Conservation (phyloP, 1,140 invertebrate genomes). For the Listronotus oregonensis region DNA sequence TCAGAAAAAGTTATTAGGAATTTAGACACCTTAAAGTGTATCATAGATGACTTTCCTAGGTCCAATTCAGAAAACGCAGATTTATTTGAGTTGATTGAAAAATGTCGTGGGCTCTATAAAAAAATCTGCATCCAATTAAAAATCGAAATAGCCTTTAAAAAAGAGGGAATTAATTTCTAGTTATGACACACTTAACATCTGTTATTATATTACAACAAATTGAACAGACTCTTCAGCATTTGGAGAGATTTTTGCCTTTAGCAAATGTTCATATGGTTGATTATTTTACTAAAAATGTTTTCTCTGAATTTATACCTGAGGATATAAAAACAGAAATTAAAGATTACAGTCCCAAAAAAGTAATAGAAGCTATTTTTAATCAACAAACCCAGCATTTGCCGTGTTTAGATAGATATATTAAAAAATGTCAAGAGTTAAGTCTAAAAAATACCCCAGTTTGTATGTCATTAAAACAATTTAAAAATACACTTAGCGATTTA, state of each 20-base stretch:
- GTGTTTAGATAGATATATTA: constrained; percentile 49
- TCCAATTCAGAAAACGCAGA: constrained; percentile 69
- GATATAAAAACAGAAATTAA: constrained; percentile 62
- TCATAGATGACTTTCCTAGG: constrained; percentile 68
- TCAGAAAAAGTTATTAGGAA: constrained; percentile 61
- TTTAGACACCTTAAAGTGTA: constrained; percentile 62
- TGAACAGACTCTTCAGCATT: constrained; percentile 61
- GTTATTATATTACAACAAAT: constrained; percentile 56
- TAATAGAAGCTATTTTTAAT: constrained; percentile 57
- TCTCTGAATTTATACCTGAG: constrained; percentile 64
- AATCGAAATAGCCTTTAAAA: constrained; percentile 61
- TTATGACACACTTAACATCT: constrained; percentile 23
- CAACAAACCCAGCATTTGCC: constrained; percentile 36
- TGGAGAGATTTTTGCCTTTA: constrained; percentile 65
- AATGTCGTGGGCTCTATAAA: constrained; percentile 69
- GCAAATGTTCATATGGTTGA: constrained; percentile 81
- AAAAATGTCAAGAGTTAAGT: constrained; percentile 48
- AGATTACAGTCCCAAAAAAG: constrained; percentile 51
- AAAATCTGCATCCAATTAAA: constrained; percentile 71
- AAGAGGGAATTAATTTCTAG: constrained; percentile 60
- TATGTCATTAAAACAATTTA: constrained; percentile 52
- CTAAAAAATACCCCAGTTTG: constrained; percentile 56
- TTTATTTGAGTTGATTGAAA: constrained; percentile 64
- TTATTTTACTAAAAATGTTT: constrained; percentile 75
- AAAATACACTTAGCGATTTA: constrained; percentile 55